A percentile compares a stretch with the other conserved stretches of the same genome.
Conservation (phyloP, 2,888 invertebrate species). For the Coecobrya sp. region DNA sequence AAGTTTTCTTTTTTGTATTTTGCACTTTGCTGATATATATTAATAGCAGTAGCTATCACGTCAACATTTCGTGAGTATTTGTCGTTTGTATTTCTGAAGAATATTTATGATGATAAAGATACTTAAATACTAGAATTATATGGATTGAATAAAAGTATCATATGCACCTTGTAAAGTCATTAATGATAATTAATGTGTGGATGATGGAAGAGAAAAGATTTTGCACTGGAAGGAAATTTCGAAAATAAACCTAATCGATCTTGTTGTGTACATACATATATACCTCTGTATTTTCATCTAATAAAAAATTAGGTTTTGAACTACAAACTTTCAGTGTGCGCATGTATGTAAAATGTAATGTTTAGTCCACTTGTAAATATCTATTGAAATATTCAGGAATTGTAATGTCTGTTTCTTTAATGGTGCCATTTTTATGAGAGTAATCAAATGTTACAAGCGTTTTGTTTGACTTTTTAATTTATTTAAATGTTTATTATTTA, state of each 20-base stretch:
- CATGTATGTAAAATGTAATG: too few relatives aligned
- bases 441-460: not conserved
- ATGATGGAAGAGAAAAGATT: slow-evolving; percentile 16
- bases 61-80: not conserved
- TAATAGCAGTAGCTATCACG: not conserved
- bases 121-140: not conserved
- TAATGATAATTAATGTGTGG: not conserved
- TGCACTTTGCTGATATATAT: not conserved
- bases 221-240: not conserved
- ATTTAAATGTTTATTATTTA: slow-evolving; percentile 42
- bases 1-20: not conserved
- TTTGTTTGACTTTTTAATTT: not conserved
- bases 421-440: not conserved
- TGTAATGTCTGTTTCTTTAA: not conserved
- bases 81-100: not conserved
- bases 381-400: too few relatives aligned
- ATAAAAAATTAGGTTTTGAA: too few relatives aligned
- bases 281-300: too few relatives aligned
- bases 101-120: not conserved
- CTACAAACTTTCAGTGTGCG: too few relatives aligned
- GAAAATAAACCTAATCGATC: not conserved
- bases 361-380: too few relatives aligned
- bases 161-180: not conserved
- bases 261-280: too few relatives aligned
- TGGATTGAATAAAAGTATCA: not conserved